These are phyloP conservation scores for Felis catus DNA, from an alignment of 2,113 vertebrate genomes.

Conservation along the genomic window DNA sequence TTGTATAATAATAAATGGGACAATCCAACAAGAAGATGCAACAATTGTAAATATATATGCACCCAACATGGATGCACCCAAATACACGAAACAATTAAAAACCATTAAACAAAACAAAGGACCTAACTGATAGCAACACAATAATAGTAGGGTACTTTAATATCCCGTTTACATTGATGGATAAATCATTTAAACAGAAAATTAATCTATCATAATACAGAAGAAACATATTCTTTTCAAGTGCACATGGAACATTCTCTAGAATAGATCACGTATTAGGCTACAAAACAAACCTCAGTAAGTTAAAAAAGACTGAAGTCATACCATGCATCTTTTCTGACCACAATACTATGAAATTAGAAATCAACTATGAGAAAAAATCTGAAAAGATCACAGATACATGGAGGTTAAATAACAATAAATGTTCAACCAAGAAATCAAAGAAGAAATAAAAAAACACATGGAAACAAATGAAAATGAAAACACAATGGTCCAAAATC, in stretches of 20 bases:
- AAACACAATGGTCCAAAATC: background rate
- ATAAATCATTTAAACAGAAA: background rate
- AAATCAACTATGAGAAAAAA: background rate
- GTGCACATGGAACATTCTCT: background rate
- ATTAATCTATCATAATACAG: background rate
- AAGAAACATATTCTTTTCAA: background rate
- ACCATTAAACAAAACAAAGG: background rate
- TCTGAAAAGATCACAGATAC: background rate
- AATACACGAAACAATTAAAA: background rate
- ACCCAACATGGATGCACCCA: background rate
- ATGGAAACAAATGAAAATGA: background rate
- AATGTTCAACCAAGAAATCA: background rate
- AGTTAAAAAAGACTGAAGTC: background rate
- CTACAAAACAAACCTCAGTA: background rate
- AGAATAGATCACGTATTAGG: background rate
- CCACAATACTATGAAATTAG: background rate
- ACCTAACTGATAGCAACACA: background rate
- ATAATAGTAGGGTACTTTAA: background rate
- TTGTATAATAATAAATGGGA: background rate
- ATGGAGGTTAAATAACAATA: background rate
- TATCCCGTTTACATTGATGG: background rate
- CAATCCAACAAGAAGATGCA: background rate
- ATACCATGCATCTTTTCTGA: background rate
- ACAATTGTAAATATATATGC: background rate
- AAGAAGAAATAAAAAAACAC: background rate